These are phyloP conservation scores for Grammomys dolichurus DNA, from an alignment of 2,113 vertebrate genomes.

Conservation along the genomic window DNA sequence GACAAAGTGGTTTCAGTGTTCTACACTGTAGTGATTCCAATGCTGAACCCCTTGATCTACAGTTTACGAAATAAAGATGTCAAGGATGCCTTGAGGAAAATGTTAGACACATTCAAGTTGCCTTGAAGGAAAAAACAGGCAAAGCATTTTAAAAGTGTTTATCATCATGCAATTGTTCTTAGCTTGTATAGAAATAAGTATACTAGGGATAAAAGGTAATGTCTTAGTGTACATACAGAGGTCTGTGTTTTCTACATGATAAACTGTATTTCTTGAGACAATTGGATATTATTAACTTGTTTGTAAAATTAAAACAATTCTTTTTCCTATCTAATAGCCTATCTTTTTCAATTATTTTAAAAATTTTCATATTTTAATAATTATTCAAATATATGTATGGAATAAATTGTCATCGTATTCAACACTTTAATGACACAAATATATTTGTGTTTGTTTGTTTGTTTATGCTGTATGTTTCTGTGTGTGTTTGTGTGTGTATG, in stretches of 20 bases:
- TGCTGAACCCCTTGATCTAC: slow-evolving; percentile 76
- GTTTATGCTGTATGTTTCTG: not conserved
- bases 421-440: not conserved
- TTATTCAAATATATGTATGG: not conserved
- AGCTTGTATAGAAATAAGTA: not conserved
- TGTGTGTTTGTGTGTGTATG: not conserved
- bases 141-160: not conserved
- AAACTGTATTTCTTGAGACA: not conserved
- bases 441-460: not conserved
- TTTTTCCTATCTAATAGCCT: not conserved
- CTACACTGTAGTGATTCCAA: slow-evolving; percentile 78
- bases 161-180: not conserved
- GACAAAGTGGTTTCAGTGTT: slow-evolving; percentile 79
- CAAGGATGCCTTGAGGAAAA: slow-evolving; percentile 63
- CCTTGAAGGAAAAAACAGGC: not conserved
- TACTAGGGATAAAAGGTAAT: not conserved
- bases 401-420: not conserved
- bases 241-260: not conserved
- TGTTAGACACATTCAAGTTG: not conserved
- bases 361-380: not conserved
- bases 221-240: not conserved
- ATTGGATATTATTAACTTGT: no score
- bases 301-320: not conserved
- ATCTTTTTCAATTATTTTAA: not conserved
- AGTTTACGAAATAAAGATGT: slow-evolving; percentile 77